Conservation (phyloP, 2,888 invertebrate species). For the Polietes domitor region DNA sequence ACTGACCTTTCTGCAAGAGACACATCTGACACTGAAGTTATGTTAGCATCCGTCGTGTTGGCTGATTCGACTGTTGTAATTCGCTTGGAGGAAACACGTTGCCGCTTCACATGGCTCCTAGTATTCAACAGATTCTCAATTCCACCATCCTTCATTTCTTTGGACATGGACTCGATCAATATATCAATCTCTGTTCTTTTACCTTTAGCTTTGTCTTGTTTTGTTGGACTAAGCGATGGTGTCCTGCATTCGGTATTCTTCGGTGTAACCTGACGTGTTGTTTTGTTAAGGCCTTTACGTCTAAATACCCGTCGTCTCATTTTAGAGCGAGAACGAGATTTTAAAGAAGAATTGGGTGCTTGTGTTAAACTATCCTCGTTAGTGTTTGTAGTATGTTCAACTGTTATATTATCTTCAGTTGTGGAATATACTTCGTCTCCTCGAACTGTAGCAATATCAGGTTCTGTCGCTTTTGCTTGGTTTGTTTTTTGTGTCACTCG, state of each 20-base stretch:
- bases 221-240: neutral
- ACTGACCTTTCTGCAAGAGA: neutral
- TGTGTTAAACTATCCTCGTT: neutral
- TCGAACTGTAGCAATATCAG: no score
- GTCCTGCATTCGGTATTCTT: neutral
- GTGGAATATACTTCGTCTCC: no score
- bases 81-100: conserved; percentile 35
- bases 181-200: conserved; percentile 60
- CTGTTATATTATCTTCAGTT: no score
- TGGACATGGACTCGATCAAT: conserved; percentile 65
- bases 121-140: conserved; percentile 48
- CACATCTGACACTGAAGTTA: neutral
- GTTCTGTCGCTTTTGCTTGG: neutral
- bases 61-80: neutral
- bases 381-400: no score
- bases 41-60: neutral
- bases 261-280: neutral
- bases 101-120: conserved; percentile 52
- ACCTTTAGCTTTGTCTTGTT: conserved; percentile 10
- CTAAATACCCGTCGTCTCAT: neutral
- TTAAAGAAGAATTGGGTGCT: neutral
- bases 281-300: neutral
- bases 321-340: neutral
- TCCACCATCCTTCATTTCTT: conserved; percentile 64
- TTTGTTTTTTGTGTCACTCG: neutral